Base-by-base conservation (phyloP, 2,113 vertebrate species). In the Typhlomys cinereus region DNA sequence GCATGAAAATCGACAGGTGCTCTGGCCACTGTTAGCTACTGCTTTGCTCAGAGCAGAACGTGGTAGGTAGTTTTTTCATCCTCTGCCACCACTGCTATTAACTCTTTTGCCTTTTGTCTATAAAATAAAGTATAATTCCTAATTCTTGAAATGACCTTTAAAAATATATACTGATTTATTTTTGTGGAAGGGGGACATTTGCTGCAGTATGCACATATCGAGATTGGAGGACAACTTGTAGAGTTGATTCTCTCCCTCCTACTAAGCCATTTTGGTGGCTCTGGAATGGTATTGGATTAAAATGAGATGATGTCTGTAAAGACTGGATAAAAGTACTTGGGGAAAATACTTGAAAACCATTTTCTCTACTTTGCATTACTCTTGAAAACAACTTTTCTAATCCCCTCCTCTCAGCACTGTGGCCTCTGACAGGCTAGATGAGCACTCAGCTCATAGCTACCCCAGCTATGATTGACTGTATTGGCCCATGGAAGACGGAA, bases 11-110 rank as follows among this genome's bases (percentile, higher is more conserved):
- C 64, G 39, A 10, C 9, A 59, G 67, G 5, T 48, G 39, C 52
- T 41, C 1, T 5, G 29, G 2, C 9, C 10, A 10, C n/a, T 44
- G 20, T 59, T 44, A 39, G n/a, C 27, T 8, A 0, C 61, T 34
- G 20, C 34, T 27, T 10, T 34, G 13, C 39, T 18, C 18, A 62
- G 25, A 52, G 5, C 27, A 7, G 20, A 54, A n/a, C n/a, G 71
- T 21, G 17, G 11, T 25, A 31, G 20, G 48, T 82, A 29, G 10
- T 48, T 44, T 34, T 6, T 54, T 54, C 17, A 54, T 31, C 11
- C 36, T 54, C 44, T 85, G 62, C 48, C 12, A 2, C n/a, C 29
- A 34, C 36, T 52, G 52, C 64, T 50, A 1, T 76, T 17, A 5
- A 1, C 14, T 29, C 27, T n/a, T 46, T 31, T 27, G 50, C 39